Conservation (phyloP, 2,888 invertebrate species). For the Oscheius sp. region DNA sequence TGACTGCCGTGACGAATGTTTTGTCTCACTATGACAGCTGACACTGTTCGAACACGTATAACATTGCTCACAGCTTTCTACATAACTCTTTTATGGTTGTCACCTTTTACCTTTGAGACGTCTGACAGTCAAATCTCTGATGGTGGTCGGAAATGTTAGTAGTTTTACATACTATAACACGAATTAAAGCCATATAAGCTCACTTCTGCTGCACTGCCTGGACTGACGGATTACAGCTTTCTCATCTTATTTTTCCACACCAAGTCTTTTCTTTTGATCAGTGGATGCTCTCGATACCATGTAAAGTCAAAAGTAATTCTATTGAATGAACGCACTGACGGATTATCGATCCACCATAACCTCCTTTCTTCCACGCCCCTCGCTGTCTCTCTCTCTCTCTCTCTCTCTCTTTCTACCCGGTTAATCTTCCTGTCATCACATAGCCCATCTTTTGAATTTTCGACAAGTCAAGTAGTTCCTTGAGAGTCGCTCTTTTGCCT, state of each 20-base stretch:
- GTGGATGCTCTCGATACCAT: not conserved
- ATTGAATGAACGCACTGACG: constrained; percentile 34
- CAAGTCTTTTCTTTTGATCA: not conserved
- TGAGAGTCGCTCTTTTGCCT: not conserved
- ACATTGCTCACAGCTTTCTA: constrained; percentile 24
- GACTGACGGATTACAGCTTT: too few relatives aligned
- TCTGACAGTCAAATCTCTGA: too few relatives aligned
- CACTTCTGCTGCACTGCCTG: too few relatives aligned
- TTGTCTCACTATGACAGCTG: constrained; percentile 37
- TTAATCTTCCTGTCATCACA: constrained; percentile 20
- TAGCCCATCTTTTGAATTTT: constrained; percentile 5
- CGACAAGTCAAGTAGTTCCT: not conserved
- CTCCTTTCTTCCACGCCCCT: constrained; percentile 32
- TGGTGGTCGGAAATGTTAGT: too few relatives aligned
- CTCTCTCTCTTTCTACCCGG: constrained; percentile 25
- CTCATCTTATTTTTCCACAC: too few relatives aligned
- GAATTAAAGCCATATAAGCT: too few relatives aligned
- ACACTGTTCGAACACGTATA: constrained; percentile 37
- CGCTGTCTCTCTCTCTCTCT: constrained; percentile 2
- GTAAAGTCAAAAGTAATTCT: constrained; percentile 1
- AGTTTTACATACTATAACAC: too few relatives aligned
- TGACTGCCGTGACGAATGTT: constrained; percentile 34
- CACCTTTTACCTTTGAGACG: not conserved
- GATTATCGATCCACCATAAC: constrained; percentile 36
- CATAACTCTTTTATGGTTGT: not conserved